Evolutionary conservation across 2,113 vertebrate genomes (phyloP), one percentile per base, ranked within the genome.

Genomic region (Rhineura floridana): DNA sequence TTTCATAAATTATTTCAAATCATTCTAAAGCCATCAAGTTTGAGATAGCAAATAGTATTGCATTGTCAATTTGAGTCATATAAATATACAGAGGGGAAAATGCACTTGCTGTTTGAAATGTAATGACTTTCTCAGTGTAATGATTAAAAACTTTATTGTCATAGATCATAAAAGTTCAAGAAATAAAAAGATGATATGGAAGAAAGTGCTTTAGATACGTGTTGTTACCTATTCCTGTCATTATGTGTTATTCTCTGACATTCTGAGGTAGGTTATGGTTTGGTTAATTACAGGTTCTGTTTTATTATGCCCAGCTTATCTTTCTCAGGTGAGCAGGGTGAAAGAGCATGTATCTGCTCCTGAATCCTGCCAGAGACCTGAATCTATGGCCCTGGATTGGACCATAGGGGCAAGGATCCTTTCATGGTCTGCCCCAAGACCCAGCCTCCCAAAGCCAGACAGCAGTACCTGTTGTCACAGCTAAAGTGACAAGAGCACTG

Each of bases 1-100:
- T 92, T 81, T 36, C 88, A 85, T 80, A n/a, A 62, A 80, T 83
- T 50, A 83, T 63, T 73, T 70, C 13, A 86, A 88, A 86, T 85
- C 84, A 86, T 55, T 79, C 7, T 63, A 88, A 82, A 39, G 59
- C 46, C 30, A 89, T 88, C 82, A 77, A 36, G 33, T 65, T 84
- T 83, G 19, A 79, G 86, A 46, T 21, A 83, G 6, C 11, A 85
- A 83, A 55, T 73, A 65, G n/a, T 76, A 73, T 65, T 81, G 36
- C 81, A 87, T 30, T 83, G 48, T 90, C 84, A 85, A 81, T 21
- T 84, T 69, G 15, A 83, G 17, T 78, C 84, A 77, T 79, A 42
- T 80, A 59, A 91, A 70, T 81, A 86, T 28, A n/a, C 65, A 67
- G 65, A 19, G n/a, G 28, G 23, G 2, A 81, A 4, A 85, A 59